phyloP scores from a whole-genome alignment of 30 jellyfish, hydroid and myxozoan species.

The Nemopilema nomurai region DNA sequence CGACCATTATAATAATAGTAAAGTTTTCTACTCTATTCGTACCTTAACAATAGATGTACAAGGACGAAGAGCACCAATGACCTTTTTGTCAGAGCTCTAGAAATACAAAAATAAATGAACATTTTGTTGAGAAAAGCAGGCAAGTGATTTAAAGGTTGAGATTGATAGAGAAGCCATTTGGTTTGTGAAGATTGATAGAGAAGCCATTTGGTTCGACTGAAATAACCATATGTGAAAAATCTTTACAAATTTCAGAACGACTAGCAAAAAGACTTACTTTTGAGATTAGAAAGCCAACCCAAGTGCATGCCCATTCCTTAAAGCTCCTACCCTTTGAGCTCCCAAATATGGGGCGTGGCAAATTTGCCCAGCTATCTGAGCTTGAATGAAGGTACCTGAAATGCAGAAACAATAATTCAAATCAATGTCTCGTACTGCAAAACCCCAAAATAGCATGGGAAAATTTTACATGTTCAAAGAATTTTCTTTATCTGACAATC shows the following conservation, averaged over 20 bases:
- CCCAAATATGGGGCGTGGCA: constrained; percentile 74
- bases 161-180: too few relatives aligned
- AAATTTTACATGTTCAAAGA: too few relatives aligned
- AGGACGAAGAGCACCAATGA: constrained; percentile 63
- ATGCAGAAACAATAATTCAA: neutral
- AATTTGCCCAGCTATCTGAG: constrained; percentile 79
- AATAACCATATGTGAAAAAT: too few relatives aligned
- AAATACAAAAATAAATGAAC: neutral
- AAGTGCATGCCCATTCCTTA: constrained; percentile 87
- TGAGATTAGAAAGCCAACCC: constrained; percentile 77
- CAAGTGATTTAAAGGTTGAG: too few relatives aligned
- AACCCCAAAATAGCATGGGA: too few relatives aligned
- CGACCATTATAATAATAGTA: too few relatives aligned
- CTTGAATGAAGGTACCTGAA: constrained; percentile 76
- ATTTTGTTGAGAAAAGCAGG: neutral
- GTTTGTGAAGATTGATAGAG: too few relatives aligned
- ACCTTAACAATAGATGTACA: constrained; percentile 85
- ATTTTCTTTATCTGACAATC: too few relatives aligned
- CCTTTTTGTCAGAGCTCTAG: constrained; percentile 11
- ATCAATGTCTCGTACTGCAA: neutral
- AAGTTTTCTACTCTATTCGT: neutral
- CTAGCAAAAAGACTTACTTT: too few relatives aligned
- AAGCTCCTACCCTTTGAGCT: constrained; percentile 76
- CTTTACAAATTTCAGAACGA: too few relatives aligned
- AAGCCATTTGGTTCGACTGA: too few relatives aligned